These are phyloP conservation scores for Champsocephalus esox DNA, from an alignment of 2,797 vertebrate genomes.

Conservation along the genomic window DNA sequence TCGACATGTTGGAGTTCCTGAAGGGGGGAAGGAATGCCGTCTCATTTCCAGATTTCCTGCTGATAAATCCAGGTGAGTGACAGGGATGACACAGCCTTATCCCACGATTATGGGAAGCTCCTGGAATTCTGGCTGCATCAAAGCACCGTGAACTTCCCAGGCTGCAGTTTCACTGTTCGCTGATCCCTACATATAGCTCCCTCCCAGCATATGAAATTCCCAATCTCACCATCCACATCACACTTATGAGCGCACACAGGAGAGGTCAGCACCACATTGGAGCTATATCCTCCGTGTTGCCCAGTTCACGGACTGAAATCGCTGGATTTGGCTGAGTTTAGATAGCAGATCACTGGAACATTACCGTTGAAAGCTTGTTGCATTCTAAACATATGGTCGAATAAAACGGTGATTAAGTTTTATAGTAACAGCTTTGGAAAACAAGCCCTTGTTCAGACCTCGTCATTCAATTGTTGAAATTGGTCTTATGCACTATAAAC, in stretches of 20 bases:
- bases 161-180: constrained; percentile 42
- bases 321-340: constrained; percentile 46
- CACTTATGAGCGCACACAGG: constrained; percentile 16
- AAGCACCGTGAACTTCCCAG: constrained; percentile 64
- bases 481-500: constrained; percentile 9
- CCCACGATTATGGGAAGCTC: constrained; percentile 79
- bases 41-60: constrained; percentile 84
- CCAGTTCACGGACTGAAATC: constrained; percentile 21
- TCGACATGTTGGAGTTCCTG: constrained; percentile 39
- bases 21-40: constrained; percentile 71
- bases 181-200: constrained; percentile 53
- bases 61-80: constrained; percentile 87
- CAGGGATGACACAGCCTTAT: constrained; percentile 80
- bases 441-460: constrained; percentile 2
- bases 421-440: constrained; percentile 30
- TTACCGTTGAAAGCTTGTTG: constrained; percentile 29
- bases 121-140: constrained; percentile 77
- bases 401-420: constrained; percentile 38
- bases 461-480: constrained; percentile 20
- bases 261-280: constrained; percentile 34
- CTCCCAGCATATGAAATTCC: constrained; percentile 63
- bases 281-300: constrained; percentile 28
- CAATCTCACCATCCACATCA: constrained; percentile 36
- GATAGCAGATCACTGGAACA: constrained; percentile 56
- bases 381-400: constrained; percentile 38